These are phyloP conservation scores for Sebastes fasciatus DNA, from an alignment of 2,113 vertebrate species.

Conservation along the genomic window DNA sequence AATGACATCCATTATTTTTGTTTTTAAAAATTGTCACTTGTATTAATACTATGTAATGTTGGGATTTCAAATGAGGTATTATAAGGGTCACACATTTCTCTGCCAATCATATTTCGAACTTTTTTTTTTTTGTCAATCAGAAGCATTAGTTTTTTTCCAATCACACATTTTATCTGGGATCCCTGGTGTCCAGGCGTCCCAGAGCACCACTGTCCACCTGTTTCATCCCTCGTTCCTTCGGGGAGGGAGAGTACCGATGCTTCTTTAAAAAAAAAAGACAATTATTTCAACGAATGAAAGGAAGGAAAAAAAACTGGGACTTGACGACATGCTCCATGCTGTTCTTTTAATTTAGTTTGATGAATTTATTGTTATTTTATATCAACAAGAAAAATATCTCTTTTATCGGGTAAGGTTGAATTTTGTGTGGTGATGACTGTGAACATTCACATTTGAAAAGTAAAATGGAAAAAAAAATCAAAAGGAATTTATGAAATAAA, in stretches of 20 bases:
- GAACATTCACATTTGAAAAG: constrained; percentile 84
- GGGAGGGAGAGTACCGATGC: constrained; percentile 52
- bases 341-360: constrained; percentile 83
- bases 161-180: constrained; percentile 59
- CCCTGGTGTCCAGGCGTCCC: constrained; percentile 55
- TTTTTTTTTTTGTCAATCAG: constrained; percentile 47
- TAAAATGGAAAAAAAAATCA: constrained; percentile 77
- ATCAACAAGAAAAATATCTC: constrained; percentile 78
- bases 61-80: constrained; percentile 71
- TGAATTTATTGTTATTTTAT: constrained; percentile 84
- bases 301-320: constrained; percentile 61
- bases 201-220: constrained; percentile 58
- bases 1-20: constrained; percentile 55
- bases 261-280: constrained; percentile 64
- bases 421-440: constrained; percentile 83
- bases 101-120: constrained; percentile 60
- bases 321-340: constrained; percentile 78
- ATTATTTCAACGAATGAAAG: constrained; percentile 71
- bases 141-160: constrained; percentile 52
- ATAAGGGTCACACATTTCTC: constrained; percentile 71
- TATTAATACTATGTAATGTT: constrained; percentile 63
- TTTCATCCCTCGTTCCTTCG: constrained; percentile 51
- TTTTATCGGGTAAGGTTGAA: constrained; percentile 80
- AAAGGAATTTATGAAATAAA: constrained; percentile 83
- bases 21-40: constrained; percentile 64